Evolutionary conservation across 2,888 invertebrate species (phyloP).

Genomic region (Epistrophella euchroma): DNA sequence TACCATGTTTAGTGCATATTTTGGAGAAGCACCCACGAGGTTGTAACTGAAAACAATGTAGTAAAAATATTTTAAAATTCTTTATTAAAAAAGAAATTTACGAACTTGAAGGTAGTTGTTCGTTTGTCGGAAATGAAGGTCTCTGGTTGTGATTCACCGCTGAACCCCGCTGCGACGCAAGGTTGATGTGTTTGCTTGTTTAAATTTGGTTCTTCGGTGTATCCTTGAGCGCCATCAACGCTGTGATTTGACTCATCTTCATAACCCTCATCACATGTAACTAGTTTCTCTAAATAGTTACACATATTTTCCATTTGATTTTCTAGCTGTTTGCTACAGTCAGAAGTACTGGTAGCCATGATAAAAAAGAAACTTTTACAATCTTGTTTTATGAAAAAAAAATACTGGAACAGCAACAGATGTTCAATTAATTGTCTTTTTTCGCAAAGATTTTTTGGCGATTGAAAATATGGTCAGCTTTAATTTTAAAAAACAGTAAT

Average conservation of each 20-base stretch:
- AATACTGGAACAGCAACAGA: no score
- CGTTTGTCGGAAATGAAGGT: not conserved
- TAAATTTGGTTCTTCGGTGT: not conserved
- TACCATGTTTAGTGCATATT: not conserved
- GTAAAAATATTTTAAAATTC: not conserved
- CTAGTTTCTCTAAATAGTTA: slow-evolving; percentile 12
- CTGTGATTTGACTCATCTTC: not conserved
- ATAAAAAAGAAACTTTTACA: no score
- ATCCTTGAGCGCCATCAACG: not conserved
- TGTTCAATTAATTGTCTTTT: not conserved
- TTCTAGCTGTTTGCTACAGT: not conserved
- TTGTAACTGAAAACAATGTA: not conserved
- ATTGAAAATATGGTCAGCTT: not conserved
- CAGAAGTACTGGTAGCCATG: not conserved
- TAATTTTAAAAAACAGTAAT: not conserved
- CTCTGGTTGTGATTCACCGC: not conserved
- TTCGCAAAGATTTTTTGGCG: not conserved
- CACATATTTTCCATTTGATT: slow-evolving; percentile 19
- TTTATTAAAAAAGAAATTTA: not conserved
- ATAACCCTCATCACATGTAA: not conserved
- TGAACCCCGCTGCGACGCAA: not conserved
- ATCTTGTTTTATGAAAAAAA: no score
- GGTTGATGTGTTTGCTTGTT: not conserved
- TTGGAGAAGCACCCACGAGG: not conserved
- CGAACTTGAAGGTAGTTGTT: not conserved